A percentile compares a stretch with the other conserved stretches of the same genome.
Conservation (phyloP, 2,797 vertebrate species). For the Premnoplex brunnescens region DNA sequence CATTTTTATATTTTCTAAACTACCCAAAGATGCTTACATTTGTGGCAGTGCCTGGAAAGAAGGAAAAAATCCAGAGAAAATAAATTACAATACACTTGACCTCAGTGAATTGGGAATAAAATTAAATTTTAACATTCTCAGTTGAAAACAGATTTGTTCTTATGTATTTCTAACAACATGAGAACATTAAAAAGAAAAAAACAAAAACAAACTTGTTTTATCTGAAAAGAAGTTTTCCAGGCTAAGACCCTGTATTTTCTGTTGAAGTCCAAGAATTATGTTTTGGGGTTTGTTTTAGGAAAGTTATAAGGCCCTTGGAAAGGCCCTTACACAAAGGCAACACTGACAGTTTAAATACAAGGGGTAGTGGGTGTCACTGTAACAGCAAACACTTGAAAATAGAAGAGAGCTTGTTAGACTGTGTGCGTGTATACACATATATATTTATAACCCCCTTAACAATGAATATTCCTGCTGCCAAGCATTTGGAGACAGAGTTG, state of each 20-base stretch:
- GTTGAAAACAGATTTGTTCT: background rate
- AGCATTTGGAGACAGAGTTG: slow-evolving; percentile 71
- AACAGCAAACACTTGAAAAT: slow-evolving; percentile 59
- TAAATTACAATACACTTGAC: slow-evolving; percentile 64
- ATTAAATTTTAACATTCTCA: background rate
- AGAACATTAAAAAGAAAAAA: background rate
- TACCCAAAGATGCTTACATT: slow-evolving; percentile 43
- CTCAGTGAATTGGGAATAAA: background rate
- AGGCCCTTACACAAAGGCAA: slow-evolving; percentile 20
- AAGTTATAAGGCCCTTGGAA: slow-evolving; percentile 38
- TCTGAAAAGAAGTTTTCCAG: background rate
- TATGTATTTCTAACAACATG: background rate
- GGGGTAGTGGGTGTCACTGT: background rate
- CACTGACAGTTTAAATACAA: background rate
- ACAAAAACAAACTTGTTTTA: background rate
- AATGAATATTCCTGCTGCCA: slow-evolving; percentile 78
- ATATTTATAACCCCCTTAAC: slow-evolving; percentile 70
- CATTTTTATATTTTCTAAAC: slow-evolving; percentile 62
- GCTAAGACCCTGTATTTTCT: background rate
- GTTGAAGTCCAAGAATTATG: background rate
- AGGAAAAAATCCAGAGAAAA: slow-evolving; percentile 47
- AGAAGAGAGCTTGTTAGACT: slow-evolving; percentile 43
- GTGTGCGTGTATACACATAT: background rate
- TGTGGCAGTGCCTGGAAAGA: slow-evolving; percentile 51
- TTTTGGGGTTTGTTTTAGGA: slow-evolving; percentile 32